Evolutionary conservation across 2,888 invertebrate genomes (phyloP), one percentile per base, ranked within the genome.

Genomic region (Andrena flavipes): DNA sequence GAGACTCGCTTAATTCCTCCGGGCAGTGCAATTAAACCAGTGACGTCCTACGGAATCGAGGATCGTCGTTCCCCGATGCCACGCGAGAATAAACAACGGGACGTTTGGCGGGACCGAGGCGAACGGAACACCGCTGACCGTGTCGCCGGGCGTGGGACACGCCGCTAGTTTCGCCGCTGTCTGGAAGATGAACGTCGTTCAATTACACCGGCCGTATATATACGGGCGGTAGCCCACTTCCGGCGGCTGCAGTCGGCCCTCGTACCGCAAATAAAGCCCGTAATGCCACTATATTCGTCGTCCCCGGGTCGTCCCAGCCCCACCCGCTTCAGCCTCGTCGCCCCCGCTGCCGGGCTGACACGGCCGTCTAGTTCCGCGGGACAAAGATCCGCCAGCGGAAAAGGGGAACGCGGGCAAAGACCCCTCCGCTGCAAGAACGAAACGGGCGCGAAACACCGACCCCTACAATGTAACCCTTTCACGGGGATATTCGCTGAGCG

Each of bases 111-210:
- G 67, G 60, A 54, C 49, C 33, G 35, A 59, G 59, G 20, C 30
- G 29, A 60, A 49, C 51, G 23, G 56, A 68, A 72, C 42, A 60
- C 48, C 71, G 62, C 48, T 56, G 78, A 76, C 78, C 76, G 67
- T 33, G 72, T 42, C 42, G 60, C 59, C 63, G 42, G 20, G 49
- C 70, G 67, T 59, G 64, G 51, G 84, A 76, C 73, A 60, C 59
- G 64, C 63, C 76, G 42, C 76, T 73, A 33, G 76, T 76, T 77
- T 83, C 65, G 59, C 74, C 62, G 42, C 79, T 84, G 81, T 84
- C 79, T 76, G 76, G 71, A 84, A 86, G 87, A 88, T 80, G 86
- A 79, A 84, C 88, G 85, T 79, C 71, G 82, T 89, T 87, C 87
- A 85, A 88, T 85, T 86, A 84, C 71, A 74, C 79, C 69, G 64